Base-by-base conservation (phyloP, 2,888 invertebrate species). In the Polyommatus icarus region DNA sequence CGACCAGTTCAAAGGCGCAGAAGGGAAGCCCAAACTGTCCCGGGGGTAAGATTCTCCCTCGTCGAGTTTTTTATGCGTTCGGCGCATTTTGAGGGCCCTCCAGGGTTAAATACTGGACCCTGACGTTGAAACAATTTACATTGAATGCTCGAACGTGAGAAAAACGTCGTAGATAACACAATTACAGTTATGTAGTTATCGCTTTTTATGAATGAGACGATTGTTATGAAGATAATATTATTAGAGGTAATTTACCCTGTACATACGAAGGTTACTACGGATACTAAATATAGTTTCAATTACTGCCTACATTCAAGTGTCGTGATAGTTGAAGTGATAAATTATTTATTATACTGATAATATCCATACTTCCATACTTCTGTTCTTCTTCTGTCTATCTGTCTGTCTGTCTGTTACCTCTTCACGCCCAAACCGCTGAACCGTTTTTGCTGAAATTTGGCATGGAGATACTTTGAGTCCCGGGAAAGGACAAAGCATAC, bases 61-160 rank as follows among this genome's bases (percentile, higher is more conserved):
- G 67, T 67, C 29, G 67, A 67, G 67, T 67, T 67, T 67, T 67
- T 67, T 67, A 67, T 32, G 67, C 29, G 29, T 67, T 29, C 67
- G 67, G 29, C 67, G 67, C 67, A 32, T 67, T 67, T 29, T 32
- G 18, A 67, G 6, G 29, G 18, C 67, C 24, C 67, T 67, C 67
- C 67, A 1, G 67, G 67, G 67, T 18, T 67, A 67, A 67, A 67
- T 67, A 67, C 67, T 24, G 15, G 29, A 67, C 24, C n/a, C 24
- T 67, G 67, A 67, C 29, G 67, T 32, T 15, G 67, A 29, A 67
- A 67, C 29, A 67, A 67, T 67, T 67, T 67, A 67, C 67, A 67
- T 67, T 67, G 29, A 67, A 67, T 32, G 67, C 29, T 29, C 67
- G 29, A 32, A 67, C 29, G 29, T 67, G 67, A 67, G 67, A 67